Base-by-base conservation (phyloP, 2,888 invertebrate genomes). In the Stenchaetothrips biformis region DNA sequence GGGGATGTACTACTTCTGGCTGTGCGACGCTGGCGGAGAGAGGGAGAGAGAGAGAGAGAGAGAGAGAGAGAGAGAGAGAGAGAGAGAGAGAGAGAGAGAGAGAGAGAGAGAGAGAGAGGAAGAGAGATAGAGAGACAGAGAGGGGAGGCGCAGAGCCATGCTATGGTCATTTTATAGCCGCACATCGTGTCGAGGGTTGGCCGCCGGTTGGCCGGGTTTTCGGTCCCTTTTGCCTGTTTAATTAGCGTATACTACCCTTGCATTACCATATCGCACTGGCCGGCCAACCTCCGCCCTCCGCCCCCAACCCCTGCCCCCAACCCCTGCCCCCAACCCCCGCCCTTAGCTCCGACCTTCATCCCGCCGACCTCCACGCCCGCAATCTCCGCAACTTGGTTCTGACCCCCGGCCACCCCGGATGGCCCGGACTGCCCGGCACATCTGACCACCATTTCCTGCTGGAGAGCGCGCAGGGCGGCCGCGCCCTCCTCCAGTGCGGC, bases 211-310 rank as follows among this genome's bases (percentile, higher is more conserved):
- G 67, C 67, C 67, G 67, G 67, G 67, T 74, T 74, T 74, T 74
- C 67, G 67, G 67, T 74, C 67, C 67, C 67, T 74, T 74, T 74
- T 74, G 67, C 67, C 67, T 74, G 67, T 74, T 74, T 74, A 74
- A 74, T 74, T 74, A 74, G 67, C 67, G 67, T 74, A 74, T 74
- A 74, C 67, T 74, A 74, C 67, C 47, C 16, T 81, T 16, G 16
- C 49, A 37, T 77, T 80, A 8, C 80, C 86, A 86, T 79, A 84
- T 87, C 85, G 87, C 86, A n/a, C 78, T 86, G 18, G 85, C 85
- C 9, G 87, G 80, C 88, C 88, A n/a, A 83, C 87, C 85, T 82
- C 86, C 25, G 78, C 4, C 59, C 53, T 18, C 53, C 53, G 49
- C 49, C 8, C 8, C 7, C 49, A 49, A 49, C 49, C 49, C 49